Evolutionary conservation across 1,140 invertebrate genomes (phyloP).

Genomic region (Ostrea denselamellosa): DNA sequence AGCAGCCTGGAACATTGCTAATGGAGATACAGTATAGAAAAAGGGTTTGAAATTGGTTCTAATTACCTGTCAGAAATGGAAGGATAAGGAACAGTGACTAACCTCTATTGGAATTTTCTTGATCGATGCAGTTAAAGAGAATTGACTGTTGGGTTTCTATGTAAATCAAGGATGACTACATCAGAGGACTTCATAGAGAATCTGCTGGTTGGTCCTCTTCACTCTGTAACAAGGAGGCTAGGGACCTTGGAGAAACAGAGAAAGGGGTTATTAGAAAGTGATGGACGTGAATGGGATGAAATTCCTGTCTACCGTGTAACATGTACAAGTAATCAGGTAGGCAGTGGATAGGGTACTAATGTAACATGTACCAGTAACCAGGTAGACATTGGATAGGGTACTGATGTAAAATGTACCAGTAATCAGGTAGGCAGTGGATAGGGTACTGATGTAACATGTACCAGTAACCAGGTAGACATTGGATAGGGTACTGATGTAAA

Average conservation of each 20-base stretch:
- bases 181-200: constrained; percentile 44
- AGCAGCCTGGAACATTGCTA: background rate
- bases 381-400: too few relatives aligned
- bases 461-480: too few relatives aligned
- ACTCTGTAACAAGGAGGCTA: constrained; percentile 51
- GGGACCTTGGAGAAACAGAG: constrained; percentile 45
- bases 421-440: too few relatives aligned
- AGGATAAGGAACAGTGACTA: background rate
- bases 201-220: constrained; percentile 45
- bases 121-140: background rate
- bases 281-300: constrained; percentile 55
- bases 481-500: too few relatives aligned
- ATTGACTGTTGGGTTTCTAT: background rate
- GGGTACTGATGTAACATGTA: too few relatives aligned
- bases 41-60: background rate
- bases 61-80: background rate
- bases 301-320: constrained; percentile 26
- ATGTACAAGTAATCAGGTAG: background rate
- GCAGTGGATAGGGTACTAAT: too few relatives aligned
- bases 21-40: background rate
- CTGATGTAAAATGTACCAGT: too few relatives aligned
- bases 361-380: too few relatives aligned
- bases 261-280: constrained; percentile 53
- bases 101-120: background rate
- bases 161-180: constrained; percentile 13